Evolutionary conservation across 2,888 invertebrate species (phyloP).

Genomic region (Ichneumoninae sp.): DNA sequence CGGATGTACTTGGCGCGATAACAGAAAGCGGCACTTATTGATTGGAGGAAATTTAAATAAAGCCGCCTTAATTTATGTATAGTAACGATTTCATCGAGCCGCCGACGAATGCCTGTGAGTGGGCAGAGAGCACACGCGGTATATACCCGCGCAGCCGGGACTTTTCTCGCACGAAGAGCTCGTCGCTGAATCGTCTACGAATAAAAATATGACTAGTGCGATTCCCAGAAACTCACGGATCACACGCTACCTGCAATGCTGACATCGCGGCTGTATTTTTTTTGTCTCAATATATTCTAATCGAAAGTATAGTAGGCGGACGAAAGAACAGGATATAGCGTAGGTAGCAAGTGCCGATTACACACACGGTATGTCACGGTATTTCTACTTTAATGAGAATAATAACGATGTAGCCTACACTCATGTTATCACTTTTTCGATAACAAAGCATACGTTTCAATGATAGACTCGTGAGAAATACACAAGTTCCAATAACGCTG

Average conservation of each 20-base stretch:
- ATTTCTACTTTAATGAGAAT: slow-evolving; percentile 10
- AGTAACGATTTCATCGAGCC: slow-evolving; percentile 11
- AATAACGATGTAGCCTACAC: not conserved
- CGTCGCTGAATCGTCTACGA: slow-evolving; percentile 18
- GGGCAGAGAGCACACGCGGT: not conserved
- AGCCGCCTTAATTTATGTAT: slow-evolving; percentile 43
- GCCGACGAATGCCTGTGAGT: not conserved
- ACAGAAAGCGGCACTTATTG: not conserved
- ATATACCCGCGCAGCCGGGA: not conserved
- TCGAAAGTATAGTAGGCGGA: slow-evolving; percentile 6
- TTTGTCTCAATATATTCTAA: slow-evolving; percentile 22
- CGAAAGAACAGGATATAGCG: slow-evolving; percentile 11
- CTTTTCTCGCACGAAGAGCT: not conserved
- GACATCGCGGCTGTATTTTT: slow-evolving; percentile 11
- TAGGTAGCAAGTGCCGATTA: slow-evolving; percentile 34
- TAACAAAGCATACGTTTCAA: not conserved
- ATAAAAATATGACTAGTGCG: slow-evolving; percentile 50
- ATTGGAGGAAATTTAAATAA: slow-evolving; percentile 43
- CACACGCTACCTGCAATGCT: slow-evolving; percentile 3
- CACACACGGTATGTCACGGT: slow-evolving; percentile 42
- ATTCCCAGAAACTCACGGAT: slow-evolving; percentile 44
- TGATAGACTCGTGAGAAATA: not conserved
- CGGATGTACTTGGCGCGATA: not conserved
- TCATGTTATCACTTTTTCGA: not conserved
- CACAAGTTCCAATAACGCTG: not conserved